Evolutionary conservation across 2,797 vertebrate genomes (phyloP).

Genomic region (Buphagus erythrorhynchus): DNA sequence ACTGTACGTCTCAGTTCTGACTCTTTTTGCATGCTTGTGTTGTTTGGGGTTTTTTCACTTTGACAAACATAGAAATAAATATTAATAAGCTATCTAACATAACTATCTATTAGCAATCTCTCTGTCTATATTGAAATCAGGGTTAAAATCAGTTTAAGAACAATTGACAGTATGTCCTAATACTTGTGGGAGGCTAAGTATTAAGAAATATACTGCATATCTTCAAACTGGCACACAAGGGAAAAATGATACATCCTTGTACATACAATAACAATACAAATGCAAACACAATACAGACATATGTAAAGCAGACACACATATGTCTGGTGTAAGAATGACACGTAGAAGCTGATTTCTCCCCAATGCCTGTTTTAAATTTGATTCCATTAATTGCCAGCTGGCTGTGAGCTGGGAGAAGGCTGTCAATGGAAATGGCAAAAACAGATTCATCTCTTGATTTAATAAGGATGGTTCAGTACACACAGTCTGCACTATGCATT

Average conservation of each 20-base stretch:
- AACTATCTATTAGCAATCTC: background rate
- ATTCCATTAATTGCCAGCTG: conserved; percentile 58
- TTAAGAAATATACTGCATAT: background rate
- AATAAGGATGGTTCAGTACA: conserved; percentile 23
- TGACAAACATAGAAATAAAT: background rate
- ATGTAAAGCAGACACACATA: background rate
- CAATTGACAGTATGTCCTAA: background rate
- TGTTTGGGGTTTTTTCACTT: background rate
- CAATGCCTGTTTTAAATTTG: conserved; percentile 23
- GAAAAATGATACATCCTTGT: background rate
- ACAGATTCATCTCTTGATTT: conserved; percentile 39
- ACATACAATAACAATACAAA: background rate
- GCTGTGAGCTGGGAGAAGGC: conserved; percentile 23
- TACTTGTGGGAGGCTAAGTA: background rate
- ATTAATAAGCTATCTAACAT: background rate
- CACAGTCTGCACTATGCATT: conserved; percentile 2
- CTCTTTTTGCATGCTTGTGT: background rate
- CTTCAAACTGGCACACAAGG: background rate
- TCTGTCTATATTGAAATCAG: background rate
- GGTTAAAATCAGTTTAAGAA: background rate
- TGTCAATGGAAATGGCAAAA: conserved; percentile 32
- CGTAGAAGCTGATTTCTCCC: conserved; percentile 23
- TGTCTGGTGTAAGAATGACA: conserved; percentile 33
- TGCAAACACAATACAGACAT: background rate
- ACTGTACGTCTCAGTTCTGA: background rate